Evolutionary conservation across 2,113 vertebrate species (phyloP), one percentile per base, ranked within the genome.

Genomic region (Climacteris rufus): DNA sequence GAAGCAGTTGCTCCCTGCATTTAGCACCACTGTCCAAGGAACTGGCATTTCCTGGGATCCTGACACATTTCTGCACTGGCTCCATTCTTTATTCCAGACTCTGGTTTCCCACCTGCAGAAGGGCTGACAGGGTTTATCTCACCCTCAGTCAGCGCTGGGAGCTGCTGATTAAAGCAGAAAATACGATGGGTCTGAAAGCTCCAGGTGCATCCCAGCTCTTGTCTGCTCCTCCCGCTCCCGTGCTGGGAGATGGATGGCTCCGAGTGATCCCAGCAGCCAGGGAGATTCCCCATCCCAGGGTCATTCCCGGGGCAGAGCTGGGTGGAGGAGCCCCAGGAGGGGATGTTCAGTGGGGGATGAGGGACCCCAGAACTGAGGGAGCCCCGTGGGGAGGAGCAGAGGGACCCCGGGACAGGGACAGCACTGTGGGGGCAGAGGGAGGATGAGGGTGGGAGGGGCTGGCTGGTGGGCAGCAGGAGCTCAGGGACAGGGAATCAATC

Each of bases 71-170:
- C 49, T 59, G 11, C 52, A 33, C 79, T 1, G 9, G 59, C 31
- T 79, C 31, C 47, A 76, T 76, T 59, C 87, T 87, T 88, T 33
- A 76, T 82, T 50, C 65, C 2, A 87, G 66, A 22, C 42, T 20
- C 82, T 20, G 0, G 27, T 52, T 80, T 72, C 88, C 68, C 83
- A 92, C 87, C 90, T 90, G 81, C 86, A 57, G 86, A 31, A 80
- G 54, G 49, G 74, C 19, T 90, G 96, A 95, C 89, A 90, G 93
- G 49, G 86, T 95, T 97, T 97, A 94, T 96, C 95, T 95, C 14
- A 24, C 75, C 61, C 70, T 94, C 93, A 88, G 92, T 86, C 90
- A 87, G 70, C 68, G 0, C 74, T 52, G 50, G 59, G 50, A 84
- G 80, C 91, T 90, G 91, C 85, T 92, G 95, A 93, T 95, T 87